Conservation (phyloP, 2,797 vertebrate genomes). For the Champsocephalus gunnari region DNA sequence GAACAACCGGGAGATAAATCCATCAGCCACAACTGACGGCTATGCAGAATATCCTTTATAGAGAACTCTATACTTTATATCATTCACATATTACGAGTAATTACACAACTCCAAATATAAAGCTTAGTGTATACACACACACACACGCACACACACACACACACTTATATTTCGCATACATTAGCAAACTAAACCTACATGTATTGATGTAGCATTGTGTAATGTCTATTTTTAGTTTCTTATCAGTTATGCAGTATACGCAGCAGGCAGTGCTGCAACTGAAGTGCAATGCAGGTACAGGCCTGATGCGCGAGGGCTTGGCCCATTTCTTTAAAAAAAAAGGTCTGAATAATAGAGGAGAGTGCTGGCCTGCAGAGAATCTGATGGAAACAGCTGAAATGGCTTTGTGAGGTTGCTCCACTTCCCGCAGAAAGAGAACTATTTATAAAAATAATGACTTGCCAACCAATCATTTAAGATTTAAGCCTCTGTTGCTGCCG, state of each 20-base stretch:
- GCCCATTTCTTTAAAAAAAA: slow-evolving; percentile 63
- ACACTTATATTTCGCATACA: slow-evolving; percentile 7
- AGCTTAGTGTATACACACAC: not conserved
- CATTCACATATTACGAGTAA: not conserved
- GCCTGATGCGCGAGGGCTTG: slow-evolving; percentile 48
- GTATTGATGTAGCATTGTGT: slow-evolving; percentile 19
- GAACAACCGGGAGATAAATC: slow-evolving; percentile 19
- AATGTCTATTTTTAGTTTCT: slow-evolving; percentile 56
- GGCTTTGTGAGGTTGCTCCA: slow-evolving; percentile 65
- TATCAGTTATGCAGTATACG: slow-evolving; percentile 54
- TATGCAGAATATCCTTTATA: slow-evolving; percentile 11
- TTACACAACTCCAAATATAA: not conserved
- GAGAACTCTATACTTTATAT: not conserved
- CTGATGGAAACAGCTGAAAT: slow-evolving; percentile 49
- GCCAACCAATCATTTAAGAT: slow-evolving; percentile 41
- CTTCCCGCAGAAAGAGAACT: slow-evolving; percentile 62
- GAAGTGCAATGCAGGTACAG: slow-evolving; percentile 66
- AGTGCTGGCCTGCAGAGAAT: slow-evolving; percentile 68
- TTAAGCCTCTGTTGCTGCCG: slow-evolving; percentile 23
- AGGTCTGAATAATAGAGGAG: slow-evolving; percentile 78
- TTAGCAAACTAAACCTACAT: not conserved
- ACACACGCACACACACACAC: not conserved
- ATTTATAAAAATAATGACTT: slow-evolving; percentile 71
- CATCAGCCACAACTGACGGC: slow-evolving; percentile 11
- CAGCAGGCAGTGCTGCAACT: slow-evolving; percentile 47